A percentile compares a stretch with the other conserved stretches of the same genome.
Conservation (phyloP, 2,113 vertebrate species). For the Chaetodon auriga region DNA sequence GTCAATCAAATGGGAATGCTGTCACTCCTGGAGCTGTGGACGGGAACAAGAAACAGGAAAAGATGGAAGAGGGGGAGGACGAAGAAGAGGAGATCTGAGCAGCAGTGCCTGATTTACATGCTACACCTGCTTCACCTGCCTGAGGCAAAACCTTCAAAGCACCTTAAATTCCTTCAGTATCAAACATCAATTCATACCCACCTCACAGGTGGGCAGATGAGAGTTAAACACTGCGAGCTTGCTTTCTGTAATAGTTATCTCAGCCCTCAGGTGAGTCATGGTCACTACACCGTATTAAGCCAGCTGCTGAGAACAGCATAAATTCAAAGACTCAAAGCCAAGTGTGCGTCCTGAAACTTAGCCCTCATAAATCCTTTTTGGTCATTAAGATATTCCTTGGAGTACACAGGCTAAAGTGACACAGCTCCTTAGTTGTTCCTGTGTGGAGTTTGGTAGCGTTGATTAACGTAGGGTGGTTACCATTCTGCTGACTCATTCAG, state of each 20-base stretch:
- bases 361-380: constrained; percentile 75
- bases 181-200: constrained; percentile 4
- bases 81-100: background rate
- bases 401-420: constrained; percentile 60
- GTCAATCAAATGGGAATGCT: constrained; percentile 58
- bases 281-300: constrained; percentile 57
- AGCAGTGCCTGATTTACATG: constrained; percentile 2
- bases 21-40: constrained; percentile 3
- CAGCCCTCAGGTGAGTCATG: constrained; percentile 60
- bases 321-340: constrained; percentile 46
- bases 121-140: background rate
- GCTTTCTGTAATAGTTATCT: constrained; percentile 47
- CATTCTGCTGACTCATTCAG: constrained; percentile 78
- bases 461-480: constrained; percentile 71
- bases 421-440: constrained; percentile 61
- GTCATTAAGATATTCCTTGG: constrained; percentile 75
- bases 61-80: background rate
- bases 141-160: constrained; percentile 6
- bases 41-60: background rate
- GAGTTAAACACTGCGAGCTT: constrained; percentile 15
- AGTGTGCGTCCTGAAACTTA: constrained; percentile 54
- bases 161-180: constrained; percentile 1
- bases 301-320: constrained; percentile 72
- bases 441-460: constrained; percentile 57
- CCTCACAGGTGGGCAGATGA: constrained; percentile 19